phyloP scores from a whole-genome alignment of 1,140 invertebrate genomes.

The Thaumatotibia leucotreta region DNA sequence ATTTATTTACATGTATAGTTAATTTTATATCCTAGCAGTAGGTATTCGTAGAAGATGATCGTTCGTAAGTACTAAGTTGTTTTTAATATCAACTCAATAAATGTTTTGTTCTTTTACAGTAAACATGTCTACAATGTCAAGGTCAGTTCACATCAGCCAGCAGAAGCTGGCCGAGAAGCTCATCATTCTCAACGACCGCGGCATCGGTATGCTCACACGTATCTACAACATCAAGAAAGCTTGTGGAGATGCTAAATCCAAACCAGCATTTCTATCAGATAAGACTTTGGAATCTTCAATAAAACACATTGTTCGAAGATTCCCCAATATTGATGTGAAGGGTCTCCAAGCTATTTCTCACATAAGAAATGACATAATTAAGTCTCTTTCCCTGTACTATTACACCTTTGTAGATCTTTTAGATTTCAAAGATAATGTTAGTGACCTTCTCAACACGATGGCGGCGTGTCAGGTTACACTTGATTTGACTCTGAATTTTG shows the following conservation, averaged over 20 bases:
- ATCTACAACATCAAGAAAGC: constrained; percentile 99
- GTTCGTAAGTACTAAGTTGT: background rate
- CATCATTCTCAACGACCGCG: constrained; percentile 98
- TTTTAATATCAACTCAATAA: background rate
- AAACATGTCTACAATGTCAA: constrained; percentile 80
- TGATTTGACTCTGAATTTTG: constrained; percentile 97
- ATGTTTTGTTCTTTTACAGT: constrained; percentile 39
- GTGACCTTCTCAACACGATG: constrained; percentile 97
- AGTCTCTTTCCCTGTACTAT: constrained; percentile 97
- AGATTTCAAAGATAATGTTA: constrained; percentile 99
- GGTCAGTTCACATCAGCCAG: constrained; percentile 88
- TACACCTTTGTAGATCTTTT: constrained; percentile 99
- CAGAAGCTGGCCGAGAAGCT: constrained; percentile 99
- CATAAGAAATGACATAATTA: constrained; percentile 95
- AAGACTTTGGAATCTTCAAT: constrained; percentile 97
- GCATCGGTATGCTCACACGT: constrained; percentile 96
- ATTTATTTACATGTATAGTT: background rate
- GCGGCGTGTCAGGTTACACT: constrained; percentile 96
- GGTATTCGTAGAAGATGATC: background rate
- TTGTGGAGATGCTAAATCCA: constrained; percentile 98
- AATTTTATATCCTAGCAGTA: background rate
- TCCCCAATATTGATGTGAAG: constrained; percentile 97
- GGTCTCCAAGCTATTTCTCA: constrained; percentile 89
- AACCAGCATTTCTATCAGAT: constrained; percentile 97
- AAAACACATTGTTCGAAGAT: constrained; percentile 95